Evolutionary conservation across 2,888 invertebrate genomes (phyloP).

Genomic region (Caenorhabditis sp.): DNA sequence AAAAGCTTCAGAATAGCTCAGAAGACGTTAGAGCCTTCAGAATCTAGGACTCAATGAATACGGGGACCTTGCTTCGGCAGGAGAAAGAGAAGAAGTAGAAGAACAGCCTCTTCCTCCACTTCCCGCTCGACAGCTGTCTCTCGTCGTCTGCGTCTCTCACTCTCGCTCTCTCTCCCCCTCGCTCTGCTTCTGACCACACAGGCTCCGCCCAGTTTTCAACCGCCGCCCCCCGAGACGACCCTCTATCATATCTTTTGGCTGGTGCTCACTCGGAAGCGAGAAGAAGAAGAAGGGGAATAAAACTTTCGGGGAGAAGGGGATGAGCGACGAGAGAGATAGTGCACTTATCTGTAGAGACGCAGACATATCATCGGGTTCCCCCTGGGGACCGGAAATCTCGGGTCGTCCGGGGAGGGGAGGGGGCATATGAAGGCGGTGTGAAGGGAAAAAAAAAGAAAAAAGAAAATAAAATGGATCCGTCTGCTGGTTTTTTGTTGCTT

Average conservation of each 20-base stretch:
- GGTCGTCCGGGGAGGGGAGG: not conserved
- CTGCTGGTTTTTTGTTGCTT: not conserved
- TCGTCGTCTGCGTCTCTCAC: conserved; percentile 26
- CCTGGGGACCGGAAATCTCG: conserved; percentile 8
- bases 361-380: not conserved
- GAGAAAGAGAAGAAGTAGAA: conserved; percentile 1
- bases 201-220: conserved; percentile 12
- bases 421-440: too few relatives aligned
- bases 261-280: not conserved
- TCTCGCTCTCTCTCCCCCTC: conserved; percentile 18
- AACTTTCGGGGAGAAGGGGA: too few relatives aligned
- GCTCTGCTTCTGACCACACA: not conserved
- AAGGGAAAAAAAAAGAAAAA: not conserved
- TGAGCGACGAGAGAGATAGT: too few relatives aligned
- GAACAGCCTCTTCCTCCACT: not conserved
- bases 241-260: conserved; percentile 42
- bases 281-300: too few relatives aligned
- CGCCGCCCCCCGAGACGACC: conserved; percentile 26
- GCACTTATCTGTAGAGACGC: conserved; percentile 16
- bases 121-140: conserved; percentile 34
- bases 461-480: conserved; percentile 20
- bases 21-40: too few relatives aligned
- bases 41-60: too few relatives aligned
- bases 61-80: too few relatives aligned
- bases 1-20: too few relatives aligned